A percentile compares a stretch with the other conserved stretches of the same genome.
phyloP scores from a whole-genome alignment of 2,888 invertebrate species.

The Alentia gelatinosa region DNA sequence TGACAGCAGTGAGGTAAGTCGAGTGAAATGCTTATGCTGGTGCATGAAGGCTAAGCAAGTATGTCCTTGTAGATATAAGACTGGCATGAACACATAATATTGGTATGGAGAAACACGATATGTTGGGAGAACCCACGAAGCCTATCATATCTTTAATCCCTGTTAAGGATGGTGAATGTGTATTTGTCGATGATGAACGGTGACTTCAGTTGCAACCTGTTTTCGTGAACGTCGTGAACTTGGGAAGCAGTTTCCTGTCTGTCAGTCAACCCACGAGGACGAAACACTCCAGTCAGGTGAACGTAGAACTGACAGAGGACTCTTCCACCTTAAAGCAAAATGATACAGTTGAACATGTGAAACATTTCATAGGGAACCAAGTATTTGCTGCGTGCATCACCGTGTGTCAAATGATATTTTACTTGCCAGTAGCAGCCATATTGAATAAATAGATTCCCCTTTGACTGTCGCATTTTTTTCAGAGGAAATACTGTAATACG shows the following conservation, averaged over 20 bases:
- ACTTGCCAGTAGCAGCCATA: conserved; percentile 52
- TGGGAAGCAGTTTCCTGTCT: conserved; percentile 15
- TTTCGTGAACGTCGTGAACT: not conserved
- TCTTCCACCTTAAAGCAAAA: not conserved
- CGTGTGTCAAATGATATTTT: conserved; percentile 37
- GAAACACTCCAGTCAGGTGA: conserved; percentile 34
- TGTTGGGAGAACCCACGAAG: not conserved
- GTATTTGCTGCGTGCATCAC: not conserved
- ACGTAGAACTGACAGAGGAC: not conserved
- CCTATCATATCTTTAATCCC: not conserved
- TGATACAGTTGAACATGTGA: not conserved
- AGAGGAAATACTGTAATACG: not conserved
- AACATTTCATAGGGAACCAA: not conserved
- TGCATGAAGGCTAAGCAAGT: not conserved
- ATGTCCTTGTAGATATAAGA: not conserved
- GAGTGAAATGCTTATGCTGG: not conserved
- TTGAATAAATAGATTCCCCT: conserved; percentile 48
- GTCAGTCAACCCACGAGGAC: conserved; percentile 36
- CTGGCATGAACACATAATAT: not conserved
- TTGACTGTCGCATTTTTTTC: not conserved
- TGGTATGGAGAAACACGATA: not conserved
- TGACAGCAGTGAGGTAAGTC: not conserved
- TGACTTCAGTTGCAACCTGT: not conserved
- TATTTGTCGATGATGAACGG: not conserved
- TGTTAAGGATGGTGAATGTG: not conserved